Percentiles rank a stretch among this genome's conserved stretches.
Conservation (phyloP, 2,113 vertebrate genomes). For the Myodes glareolus region DNA sequence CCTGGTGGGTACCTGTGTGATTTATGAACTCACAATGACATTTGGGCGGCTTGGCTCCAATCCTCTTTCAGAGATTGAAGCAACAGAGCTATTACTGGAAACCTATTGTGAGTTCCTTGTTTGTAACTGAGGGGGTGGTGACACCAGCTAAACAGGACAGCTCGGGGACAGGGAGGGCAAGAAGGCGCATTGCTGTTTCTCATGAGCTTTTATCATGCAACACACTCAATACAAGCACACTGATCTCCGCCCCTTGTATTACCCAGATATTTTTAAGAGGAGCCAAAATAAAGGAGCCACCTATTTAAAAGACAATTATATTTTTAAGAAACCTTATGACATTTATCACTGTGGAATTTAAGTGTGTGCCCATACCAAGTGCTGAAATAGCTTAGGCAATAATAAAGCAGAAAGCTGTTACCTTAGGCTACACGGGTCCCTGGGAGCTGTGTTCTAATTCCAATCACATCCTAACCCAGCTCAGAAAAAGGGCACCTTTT, state of each 20-base stretch:
- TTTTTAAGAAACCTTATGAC: constrained; percentile 35
- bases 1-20: background rate
- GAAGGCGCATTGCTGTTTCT: constrained; percentile 52
- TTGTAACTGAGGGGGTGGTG: constrained; percentile 59
- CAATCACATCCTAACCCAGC: background rate
- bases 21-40: constrained; percentile 53
- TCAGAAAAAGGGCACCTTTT: background rate
- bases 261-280: constrained; percentile 25
- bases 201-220: constrained; percentile 55
- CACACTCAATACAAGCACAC: background rate
- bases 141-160: constrained; percentile 63
- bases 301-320: constrained; percentile 48
- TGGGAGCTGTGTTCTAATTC: background rate
- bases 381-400: background rate
- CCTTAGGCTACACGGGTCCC: background rate
- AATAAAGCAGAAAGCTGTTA: background rate
- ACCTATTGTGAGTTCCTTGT: constrained; percentile 62
- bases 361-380: background rate
- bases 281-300: background rate
- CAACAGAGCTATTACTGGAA: constrained; percentile 53
- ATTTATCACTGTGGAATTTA: constrained; percentile 27
- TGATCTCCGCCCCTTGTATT: background rate
- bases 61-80: constrained; percentile 50
- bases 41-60: constrained; percentile 21
- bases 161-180: constrained; percentile 40